These are phyloP conservation scores for Trileptium ribeirensis DNA, from an alignment of 2,888 invertebrate species.

Conservation along the genomic window DNA sequence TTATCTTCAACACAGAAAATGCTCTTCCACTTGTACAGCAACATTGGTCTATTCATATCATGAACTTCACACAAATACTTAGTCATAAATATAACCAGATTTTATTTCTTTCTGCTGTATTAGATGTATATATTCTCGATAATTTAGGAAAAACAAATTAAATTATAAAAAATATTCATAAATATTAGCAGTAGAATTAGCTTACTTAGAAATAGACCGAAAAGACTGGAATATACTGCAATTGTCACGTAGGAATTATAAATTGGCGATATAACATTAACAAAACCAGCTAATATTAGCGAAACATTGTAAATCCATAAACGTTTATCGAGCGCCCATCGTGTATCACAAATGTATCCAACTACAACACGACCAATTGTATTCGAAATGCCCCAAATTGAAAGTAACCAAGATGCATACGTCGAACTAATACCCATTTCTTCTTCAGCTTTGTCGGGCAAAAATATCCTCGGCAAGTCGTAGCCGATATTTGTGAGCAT, in stretches of 20 bases:
- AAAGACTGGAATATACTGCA: conserved; percentile 68
- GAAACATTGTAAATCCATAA: conserved; percentile 79
- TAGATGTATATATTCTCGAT: too few species aligned
- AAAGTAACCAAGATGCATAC: conserved; percentile 15
- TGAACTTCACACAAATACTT: too few species aligned
- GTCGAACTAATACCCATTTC: conserved; percentile 29
- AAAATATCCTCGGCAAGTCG: conserved; percentile 81
- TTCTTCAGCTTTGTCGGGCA: conserved; percentile 40
- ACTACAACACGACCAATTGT: conserved; percentile 78
- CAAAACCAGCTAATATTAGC: conserved; percentile 76
- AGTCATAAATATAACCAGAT: too few species aligned
- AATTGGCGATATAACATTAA: conserved; percentile 73
- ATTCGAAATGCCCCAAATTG: conserved; percentile 66
- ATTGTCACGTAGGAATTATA: conserved; percentile 68
- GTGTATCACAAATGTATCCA: conserved; percentile 60
- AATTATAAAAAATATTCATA: too few species aligned
- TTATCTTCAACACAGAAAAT: too few species aligned
- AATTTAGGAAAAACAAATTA: too few species aligned
- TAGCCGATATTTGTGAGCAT: conserved; percentile 90
- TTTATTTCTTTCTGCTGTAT: too few species aligned
- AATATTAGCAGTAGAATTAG: too few species aligned
- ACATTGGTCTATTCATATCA: too few species aligned
- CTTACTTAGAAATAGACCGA: conserved; percentile 71
- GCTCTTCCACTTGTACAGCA: too few species aligned
- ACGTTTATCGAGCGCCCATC: conserved; percentile 68